Evolutionary conservation across 2,797 vertebrate genomes (phyloP).

Genomic region (Ptychobarbus kaznakovi): DNA sequence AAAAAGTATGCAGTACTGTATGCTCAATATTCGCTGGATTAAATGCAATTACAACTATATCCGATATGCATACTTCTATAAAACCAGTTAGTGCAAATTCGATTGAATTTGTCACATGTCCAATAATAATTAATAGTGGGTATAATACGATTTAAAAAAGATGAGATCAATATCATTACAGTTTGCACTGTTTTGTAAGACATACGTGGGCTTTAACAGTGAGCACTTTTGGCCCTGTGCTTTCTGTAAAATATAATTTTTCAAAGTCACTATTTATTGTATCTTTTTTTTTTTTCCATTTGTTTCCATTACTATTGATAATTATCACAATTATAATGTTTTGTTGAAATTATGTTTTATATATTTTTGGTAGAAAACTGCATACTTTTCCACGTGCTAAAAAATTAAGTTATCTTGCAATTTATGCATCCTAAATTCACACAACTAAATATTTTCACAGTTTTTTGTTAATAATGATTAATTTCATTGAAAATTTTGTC

Average conservation of each 20-base stretch:
- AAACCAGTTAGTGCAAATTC: not conserved
- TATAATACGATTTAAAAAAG: not conserved
- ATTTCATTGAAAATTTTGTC: not conserved
- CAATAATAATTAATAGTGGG: not conserved
- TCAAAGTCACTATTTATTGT: not conserved
- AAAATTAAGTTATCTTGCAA: not conserved
- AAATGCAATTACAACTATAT: conserved; percentile 23
- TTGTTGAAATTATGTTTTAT: not conserved
- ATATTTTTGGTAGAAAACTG: not conserved
- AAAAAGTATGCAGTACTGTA: conserved; percentile 4
- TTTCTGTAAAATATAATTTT: not conserved
- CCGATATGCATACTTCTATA: not conserved
- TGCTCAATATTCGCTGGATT: conserved; percentile 10
- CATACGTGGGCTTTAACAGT: not conserved
- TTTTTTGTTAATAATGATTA: not conserved
- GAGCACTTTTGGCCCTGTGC: not conserved
- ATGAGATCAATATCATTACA: conserved; percentile 3
- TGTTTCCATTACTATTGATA: too few species aligned
- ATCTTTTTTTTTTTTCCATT: not conserved
- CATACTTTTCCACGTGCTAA: not conserved
- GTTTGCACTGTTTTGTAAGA: not conserved
- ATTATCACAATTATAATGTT: not conserved
- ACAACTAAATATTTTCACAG: not conserved
- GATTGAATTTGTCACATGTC: not conserved
- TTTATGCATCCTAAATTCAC: not conserved